phyloP scores from a whole-genome alignment of 2,797 vertebrate genomes.

The Bucorvus abyssinicus region DNA sequence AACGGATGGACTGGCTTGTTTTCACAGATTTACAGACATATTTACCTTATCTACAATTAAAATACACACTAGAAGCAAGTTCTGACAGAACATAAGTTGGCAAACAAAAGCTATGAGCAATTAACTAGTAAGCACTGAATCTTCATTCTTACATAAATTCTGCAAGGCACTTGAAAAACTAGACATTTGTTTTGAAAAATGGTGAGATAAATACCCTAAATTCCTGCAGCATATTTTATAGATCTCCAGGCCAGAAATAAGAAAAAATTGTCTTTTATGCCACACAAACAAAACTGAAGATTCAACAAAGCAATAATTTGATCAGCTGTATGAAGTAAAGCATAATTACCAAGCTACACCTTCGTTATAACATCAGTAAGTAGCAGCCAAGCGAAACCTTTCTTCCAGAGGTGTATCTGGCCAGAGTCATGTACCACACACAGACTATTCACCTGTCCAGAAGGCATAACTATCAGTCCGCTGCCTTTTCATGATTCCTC shows the following conservation, averaged over 20 bases:
- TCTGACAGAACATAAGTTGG: neutral
- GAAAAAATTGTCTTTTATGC: neutral
- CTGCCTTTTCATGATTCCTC: fast-evolving
- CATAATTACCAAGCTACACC: neutral
- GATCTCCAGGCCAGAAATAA: neutral
- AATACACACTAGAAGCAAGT: neutral
- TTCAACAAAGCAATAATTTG: neutral
- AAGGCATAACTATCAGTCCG: neutral
- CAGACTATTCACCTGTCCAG: neutral
- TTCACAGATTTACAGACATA: neutral
- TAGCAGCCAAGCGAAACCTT: neutral
- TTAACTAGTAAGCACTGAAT: neutral
- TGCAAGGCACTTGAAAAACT: neutral
- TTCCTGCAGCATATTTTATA: neutral
- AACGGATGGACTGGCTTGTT: neutral
- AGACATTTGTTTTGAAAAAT: conserved; percentile 10
- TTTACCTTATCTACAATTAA: neutral
- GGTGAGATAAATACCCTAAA: neutral
- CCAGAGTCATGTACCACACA: neutral
- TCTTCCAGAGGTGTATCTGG: neutral
- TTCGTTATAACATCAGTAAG: neutral
- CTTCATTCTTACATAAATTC: neutral
- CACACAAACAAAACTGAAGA: neutral
- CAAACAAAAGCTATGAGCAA: conserved; percentile 10
- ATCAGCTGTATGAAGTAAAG: neutral